Evolutionary conservation across 2,113 vertebrate genomes (phyloP).

Genomic region (Uria lomvia): DNA sequence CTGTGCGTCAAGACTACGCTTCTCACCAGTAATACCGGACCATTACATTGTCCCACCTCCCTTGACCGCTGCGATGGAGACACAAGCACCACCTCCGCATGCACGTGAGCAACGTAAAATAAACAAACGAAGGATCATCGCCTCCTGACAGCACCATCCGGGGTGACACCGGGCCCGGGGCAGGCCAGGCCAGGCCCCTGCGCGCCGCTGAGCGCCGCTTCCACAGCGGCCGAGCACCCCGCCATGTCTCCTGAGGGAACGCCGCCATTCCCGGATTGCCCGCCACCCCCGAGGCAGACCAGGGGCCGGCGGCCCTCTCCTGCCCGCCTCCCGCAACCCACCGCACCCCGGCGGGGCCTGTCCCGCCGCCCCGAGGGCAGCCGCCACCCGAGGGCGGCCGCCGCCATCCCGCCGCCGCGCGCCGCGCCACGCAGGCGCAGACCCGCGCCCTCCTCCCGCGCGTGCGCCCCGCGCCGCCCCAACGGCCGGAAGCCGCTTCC

Average conservation of each 20-base stretch:
- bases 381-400: neutral
- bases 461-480: neutral
- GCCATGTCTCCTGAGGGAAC: neutral
- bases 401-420: too few relatives aligned
- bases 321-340: too few relatives aligned
- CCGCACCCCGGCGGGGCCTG: too few relatives aligned
- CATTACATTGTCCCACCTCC: fast-evolving
- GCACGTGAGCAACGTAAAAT: neutral
- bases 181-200: too few relatives aligned
- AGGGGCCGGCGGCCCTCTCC: neutral
- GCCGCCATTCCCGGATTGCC: fast-evolving
- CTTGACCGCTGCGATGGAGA: fast-evolving
- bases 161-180: too few relatives aligned
- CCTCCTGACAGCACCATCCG: neutral
- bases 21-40: neutral
- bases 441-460: neutral
- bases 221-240: neutral
- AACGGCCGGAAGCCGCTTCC: neutral
- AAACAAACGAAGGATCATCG: fast-evolving
- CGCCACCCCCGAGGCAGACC: neutral
- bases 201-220: fast-evolving
- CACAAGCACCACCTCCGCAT: fast-evolving
- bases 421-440: neutral
- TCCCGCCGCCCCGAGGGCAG: fast-evolving
- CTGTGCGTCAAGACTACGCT: fast-evolving